phyloP scores from a whole-genome alignment of 2,113 vertebrate species.

The Corvus moneduloides region DNA sequence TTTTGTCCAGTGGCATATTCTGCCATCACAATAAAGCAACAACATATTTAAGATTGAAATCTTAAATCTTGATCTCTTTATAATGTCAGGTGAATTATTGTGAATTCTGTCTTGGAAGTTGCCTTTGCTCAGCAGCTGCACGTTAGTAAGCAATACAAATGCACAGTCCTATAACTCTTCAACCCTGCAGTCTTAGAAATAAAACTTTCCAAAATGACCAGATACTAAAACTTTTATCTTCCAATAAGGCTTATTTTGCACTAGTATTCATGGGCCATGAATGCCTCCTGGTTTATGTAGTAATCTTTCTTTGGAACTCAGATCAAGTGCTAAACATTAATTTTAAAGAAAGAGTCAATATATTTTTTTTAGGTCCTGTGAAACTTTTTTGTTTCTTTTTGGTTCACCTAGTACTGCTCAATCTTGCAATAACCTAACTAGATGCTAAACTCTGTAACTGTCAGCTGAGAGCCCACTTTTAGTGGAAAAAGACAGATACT shows the following conservation, averaged over 20 bases:
- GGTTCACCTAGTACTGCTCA: background rate
- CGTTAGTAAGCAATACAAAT: background rate
- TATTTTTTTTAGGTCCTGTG: background rate
- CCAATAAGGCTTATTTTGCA: background rate
- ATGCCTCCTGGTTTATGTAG: background rate
- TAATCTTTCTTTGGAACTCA: background rate
- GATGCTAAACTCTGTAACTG: background rate
- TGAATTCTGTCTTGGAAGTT: background rate
- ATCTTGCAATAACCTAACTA: background rate
- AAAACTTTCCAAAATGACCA: background rate
- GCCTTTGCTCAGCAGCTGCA: background rate
- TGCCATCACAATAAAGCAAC: background rate
- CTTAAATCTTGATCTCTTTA: background rate
- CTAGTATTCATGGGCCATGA: background rate
- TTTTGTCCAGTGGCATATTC: background rate
- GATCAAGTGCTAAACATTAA: background rate
- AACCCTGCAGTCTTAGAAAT: background rate
- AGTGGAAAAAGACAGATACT: background rate
- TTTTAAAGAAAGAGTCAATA: background rate
- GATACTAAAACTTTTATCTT: background rate
- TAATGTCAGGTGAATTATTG: background rate
- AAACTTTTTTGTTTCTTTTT: background rate
- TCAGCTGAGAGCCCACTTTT: background rate
- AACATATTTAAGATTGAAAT: background rate
- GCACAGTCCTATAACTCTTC: background rate